phyloP scores from a whole-genome alignment of 2,113 vertebrate species.

The Oceanites oceanicus region DNA sequence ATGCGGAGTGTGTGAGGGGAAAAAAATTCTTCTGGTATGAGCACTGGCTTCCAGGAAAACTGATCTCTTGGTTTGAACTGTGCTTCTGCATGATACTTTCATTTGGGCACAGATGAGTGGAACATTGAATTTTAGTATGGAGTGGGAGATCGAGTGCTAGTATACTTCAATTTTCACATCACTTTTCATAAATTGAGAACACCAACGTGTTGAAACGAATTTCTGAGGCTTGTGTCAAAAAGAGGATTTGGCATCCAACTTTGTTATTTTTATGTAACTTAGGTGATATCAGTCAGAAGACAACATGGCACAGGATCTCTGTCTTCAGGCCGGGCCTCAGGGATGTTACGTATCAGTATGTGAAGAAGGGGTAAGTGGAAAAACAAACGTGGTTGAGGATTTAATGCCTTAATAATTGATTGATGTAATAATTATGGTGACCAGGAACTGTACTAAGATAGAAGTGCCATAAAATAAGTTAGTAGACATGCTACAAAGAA shows the following conservation, averaged over 20 bases:
- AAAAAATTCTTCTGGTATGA: neutral
- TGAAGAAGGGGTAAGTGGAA: slow-evolving; percentile 91
- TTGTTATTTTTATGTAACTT: neutral
- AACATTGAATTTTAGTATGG: neutral
- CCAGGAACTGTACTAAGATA: neutral
- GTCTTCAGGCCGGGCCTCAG: slow-evolving; percentile 94
- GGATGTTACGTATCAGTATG: slow-evolving; percentile 92
- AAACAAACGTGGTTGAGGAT: neutral
- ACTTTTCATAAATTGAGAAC: neutral
- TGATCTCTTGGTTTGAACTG: neutral
- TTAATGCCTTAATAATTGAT: neutral
- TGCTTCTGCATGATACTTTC: neutral
- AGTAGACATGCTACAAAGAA: neutral
- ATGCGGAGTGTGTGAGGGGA: neutral
- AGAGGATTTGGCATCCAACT: neutral
- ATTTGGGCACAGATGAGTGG: neutral
- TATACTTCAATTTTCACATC: neutral
- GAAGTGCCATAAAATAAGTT: neutral
- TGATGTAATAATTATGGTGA: neutral
- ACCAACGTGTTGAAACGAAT: neutral
- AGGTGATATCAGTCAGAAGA: slow-evolving; percentile 96
- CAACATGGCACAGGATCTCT: slow-evolving; percentile 94
- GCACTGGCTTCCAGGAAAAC: neutral
- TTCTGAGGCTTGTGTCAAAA: neutral
- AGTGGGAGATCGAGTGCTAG: neutral